Evolutionary conservation across 2,888 invertebrate species (phyloP).

Genomic region (Malachius bipustulatus): DNA sequence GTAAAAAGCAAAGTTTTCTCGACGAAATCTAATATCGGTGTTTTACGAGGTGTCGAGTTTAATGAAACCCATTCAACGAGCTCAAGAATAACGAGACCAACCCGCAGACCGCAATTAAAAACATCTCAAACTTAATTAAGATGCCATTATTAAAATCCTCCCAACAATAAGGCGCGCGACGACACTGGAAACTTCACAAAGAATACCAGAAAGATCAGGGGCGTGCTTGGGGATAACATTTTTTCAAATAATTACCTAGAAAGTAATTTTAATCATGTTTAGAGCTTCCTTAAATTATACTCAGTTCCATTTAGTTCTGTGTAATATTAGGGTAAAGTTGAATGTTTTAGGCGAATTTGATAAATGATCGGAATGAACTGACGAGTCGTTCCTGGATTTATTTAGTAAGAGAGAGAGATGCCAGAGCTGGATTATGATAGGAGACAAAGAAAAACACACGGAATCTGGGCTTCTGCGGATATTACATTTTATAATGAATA

Average conservation of each 20-base stretch:
- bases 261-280: too few species aligned
- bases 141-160: slow-evolving; percentile 37
- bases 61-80: slow-evolving; percentile 34
- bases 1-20: background rate
- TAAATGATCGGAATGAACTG: too few species aligned
- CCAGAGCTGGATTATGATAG: slow-evolving; percentile 23
- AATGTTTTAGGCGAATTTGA: too few species aligned
- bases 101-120: slow-evolving; percentile 36
- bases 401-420: slow-evolving; percentile 18
- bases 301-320: too few species aligned
- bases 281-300: too few species aligned
- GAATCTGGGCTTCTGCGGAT: slow-evolving; percentile 30
- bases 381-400: too few species aligned
- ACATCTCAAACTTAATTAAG: slow-evolving; percentile 38
- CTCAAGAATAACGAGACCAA: slow-evolving; percentile 32
- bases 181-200: slow-evolving; percentile 22
- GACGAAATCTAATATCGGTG: slow-evolving; percentile 29
- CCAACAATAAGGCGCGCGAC: slow-evolving; percentile 26
- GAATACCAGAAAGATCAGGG: too few species aligned
- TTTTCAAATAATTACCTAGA: too few species aligned
- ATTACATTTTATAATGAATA: slow-evolving; percentile 35
- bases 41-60: slow-evolving; percentile 36
- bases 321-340: too few species aligned
- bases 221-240: too few species aligned
- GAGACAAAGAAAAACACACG: slow-evolving; percentile 29